Percentiles rank a stretch among this genome's conserved stretches.
Evolutionary conservation across 2,797 vertebrate genomes (phyloP).

Genomic region (Argya squamiceps): DNA sequence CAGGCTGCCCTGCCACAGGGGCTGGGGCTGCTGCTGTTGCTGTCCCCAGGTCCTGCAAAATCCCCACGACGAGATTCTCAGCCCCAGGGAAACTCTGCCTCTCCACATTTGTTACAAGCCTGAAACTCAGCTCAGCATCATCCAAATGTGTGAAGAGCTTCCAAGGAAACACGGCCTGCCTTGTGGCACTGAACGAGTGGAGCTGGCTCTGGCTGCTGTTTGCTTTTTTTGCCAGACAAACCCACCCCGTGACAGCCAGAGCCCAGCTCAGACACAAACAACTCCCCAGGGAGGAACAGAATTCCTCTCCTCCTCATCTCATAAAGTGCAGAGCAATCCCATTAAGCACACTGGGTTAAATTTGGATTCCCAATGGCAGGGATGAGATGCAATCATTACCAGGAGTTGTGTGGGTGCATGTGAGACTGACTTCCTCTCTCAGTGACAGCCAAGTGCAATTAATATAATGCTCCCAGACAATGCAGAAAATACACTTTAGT

Average conservation of each 20-base stretch:
- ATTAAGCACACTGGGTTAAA: not conserved
- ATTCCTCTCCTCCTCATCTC: not conserved
- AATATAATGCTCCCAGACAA: not conserved
- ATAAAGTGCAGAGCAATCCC: not conserved
- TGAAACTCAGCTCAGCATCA: slow-evolving; percentile 26
- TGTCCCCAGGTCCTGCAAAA: not conserved
- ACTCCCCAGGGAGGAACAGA: accelerated
- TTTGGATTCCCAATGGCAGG: not conserved
- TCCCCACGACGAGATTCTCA: not conserved
- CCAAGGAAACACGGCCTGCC: not conserved
- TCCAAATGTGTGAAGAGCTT: not conserved
- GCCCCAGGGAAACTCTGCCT: slow-evolving; percentile 12
- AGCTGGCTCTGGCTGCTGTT: not conserved
- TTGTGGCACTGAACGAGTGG: not conserved
- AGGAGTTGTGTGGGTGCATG: not conserved
- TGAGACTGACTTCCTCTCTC: not conserved
- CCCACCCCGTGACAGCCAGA: not conserved
- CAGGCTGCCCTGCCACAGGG: not conserved
- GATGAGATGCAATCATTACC: not conserved
- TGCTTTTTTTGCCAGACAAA: not conserved
- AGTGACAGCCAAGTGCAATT: not conserved
- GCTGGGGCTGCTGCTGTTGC: not conserved
- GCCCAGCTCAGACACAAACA: not conserved
- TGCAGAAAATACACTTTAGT: not conserved
- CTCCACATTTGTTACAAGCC: not conserved